These are phyloP conservation scores for Pachycephus smyrnensis DNA, from an alignment of 2,888 invertebrate species.

Conservation along the genomic window DNA sequence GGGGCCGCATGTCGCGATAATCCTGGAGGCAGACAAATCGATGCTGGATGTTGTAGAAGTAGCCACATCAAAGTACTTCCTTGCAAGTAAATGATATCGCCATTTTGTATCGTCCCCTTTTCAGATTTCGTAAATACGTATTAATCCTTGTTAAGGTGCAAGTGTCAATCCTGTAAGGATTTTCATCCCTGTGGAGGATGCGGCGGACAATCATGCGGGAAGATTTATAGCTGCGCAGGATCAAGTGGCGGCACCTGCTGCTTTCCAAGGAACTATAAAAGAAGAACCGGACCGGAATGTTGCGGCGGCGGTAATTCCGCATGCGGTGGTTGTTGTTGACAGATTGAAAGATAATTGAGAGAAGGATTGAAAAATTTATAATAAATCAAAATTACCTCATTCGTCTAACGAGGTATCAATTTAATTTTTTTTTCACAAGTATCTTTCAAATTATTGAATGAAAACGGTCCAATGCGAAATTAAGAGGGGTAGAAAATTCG, in stretches of 20 bases:
- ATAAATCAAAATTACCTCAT: no score
- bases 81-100: constrained; percentile 27
- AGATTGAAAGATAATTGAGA: not conserved
- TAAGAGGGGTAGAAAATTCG: no score
- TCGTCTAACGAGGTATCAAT: no score
- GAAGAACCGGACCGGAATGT: constrained; percentile 38
- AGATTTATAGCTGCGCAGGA: constrained; percentile 42
- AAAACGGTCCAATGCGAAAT: no score
- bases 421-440: no score
- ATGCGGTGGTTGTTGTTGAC: constrained; percentile 31
- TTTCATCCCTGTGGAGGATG: constrained; percentile 35
- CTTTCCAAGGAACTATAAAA: constrained; percentile 42
- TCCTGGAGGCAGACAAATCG: constrained; percentile 19
- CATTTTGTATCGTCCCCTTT: not conserved
- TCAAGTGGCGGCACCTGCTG: constrained; percentile 38
- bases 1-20: constrained; percentile 33
- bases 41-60: constrained; percentile 33
- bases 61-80: constrained; percentile 27
- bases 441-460: no score
- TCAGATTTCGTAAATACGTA: not conserved
- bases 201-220: constrained; percentile 43
- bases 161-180: constrained; percentile 36
- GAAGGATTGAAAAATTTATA: no score
- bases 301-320: constrained; percentile 34
- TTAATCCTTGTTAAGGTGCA: constrained; percentile 28